Base-by-base conservation (phyloP, 1,140 invertebrate species). In the Lepidurus arcticus region DNA sequence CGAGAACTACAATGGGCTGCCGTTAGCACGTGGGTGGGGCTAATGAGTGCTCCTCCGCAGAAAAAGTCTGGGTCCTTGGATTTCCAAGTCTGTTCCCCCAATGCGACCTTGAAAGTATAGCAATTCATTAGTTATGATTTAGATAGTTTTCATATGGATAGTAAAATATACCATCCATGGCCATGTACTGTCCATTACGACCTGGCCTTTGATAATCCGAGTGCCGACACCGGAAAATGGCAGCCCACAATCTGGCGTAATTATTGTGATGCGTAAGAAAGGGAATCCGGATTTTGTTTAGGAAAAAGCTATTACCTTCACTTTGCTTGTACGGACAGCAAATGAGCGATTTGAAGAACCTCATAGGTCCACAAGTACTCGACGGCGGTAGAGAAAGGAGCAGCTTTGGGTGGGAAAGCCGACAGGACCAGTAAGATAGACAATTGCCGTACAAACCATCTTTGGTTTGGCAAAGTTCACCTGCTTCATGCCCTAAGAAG, bases 141-240 rank as follows among this genome's bases (percentile, higher is more conserved):
- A 65, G 13, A 65, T n/a, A 65, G 16, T 21, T 16, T 13, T 65
- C 8, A 4, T 65, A 1, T 65, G 53, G 45, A 65, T 6, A 65
- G n/a, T 65, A n/a, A 65, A 34, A 34, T 21, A 21, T 13, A 65
- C 53, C 53, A 65, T 65, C 53, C 53, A 65, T n/a, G 53, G 53
- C 53, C 53, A 65, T n/a, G 53, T n/a, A 21, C 53, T 65, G 53
- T 65, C 53, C 53, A 65, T 65, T 21, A 65, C 53, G 21, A 65
- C 8, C 21, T 65, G 0, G 7, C 53, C 53, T 21, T 21, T 0
- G 6, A 21, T 21, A 65, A 65, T 65, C 6, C 53, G 53, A 9
- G 53, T 65, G 53, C 8, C 53, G n/a, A 65, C 21, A 21, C 1
- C 13, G 16, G 53, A 10, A 65, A n/a, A 65, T n/a, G 53, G 53